Conservation (phyloP, 2,888 invertebrate genomes). For the Tenthredo distinguenda region DNA sequence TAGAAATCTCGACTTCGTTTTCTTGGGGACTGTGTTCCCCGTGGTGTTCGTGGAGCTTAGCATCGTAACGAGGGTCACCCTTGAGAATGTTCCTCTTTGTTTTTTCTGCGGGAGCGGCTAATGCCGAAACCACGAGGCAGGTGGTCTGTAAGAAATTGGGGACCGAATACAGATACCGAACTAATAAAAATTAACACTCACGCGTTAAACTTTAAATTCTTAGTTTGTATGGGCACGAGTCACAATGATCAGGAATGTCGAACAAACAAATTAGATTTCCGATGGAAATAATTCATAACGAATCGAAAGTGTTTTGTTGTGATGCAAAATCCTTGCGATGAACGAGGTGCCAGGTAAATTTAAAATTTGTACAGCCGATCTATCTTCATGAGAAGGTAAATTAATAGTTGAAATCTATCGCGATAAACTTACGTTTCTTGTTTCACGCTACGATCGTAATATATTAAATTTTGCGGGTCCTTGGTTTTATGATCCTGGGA, state of each 20-base stretch:
- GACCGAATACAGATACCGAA: background rate
- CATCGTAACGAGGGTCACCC: constrained; percentile 74
- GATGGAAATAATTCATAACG: background rate
- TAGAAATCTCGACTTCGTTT: constrained; percentile 57
- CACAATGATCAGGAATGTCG: background rate
- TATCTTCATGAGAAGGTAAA: background rate
- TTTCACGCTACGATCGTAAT: background rate
- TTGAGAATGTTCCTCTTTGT: constrained; percentile 70
- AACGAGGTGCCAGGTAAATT: background rate
- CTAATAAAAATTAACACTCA: background rate
- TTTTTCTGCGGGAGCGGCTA: constrained; percentile 65
- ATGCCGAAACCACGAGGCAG: constrained; percentile 63
- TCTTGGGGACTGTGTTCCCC: constrained; percentile 57
- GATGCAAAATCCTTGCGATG: background rate
- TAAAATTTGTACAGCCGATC: background rate
- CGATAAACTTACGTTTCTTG: background rate
- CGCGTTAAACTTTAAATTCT: background rate
- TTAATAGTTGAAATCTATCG: background rate
- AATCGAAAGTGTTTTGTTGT: background rate
- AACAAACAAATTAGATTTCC: background rate
- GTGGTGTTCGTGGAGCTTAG: constrained; percentile 70
- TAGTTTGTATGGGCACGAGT: background rate
- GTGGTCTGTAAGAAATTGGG: constrained; percentile 65
- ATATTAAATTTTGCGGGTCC: background rate
- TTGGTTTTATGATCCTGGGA: background rate